Base-by-base conservation (phyloP, 2,888 invertebrate species). In the Diplolepis rosae region DNA sequence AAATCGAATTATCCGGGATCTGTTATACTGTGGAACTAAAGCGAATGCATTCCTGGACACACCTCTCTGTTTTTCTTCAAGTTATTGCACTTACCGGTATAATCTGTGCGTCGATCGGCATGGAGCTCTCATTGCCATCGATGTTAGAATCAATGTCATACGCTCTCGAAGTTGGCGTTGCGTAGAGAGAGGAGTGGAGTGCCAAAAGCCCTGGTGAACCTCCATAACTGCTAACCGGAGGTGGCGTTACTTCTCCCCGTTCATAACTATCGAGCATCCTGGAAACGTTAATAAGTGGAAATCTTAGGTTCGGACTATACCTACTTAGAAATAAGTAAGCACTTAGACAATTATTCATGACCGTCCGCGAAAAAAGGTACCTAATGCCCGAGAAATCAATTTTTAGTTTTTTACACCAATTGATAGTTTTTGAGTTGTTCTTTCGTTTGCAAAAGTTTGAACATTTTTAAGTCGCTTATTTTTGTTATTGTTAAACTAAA, bases 231-330 rank as follows among this genome's bases (percentile, higher is more conserved):
- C 85, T 84, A 66, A 85, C 85, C 65, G 88, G 86, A 35, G 87
- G 87, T 73, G 88, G 88, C 80, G 88, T 89, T 84, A 88, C 83
- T 84, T 88, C 88, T 75, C 88, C 85, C 79, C 89, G 84, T 77
- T 88, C 88, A 84, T 89, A 89, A 82, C 86, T 89, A 77, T 89
- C 89, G 85, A 89, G 84, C 89, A 89, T 89, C 76, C 89, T 89
- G 82, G 28, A 85, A 85, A 76, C n/a, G n/a, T n/a, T n/a, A n/a
- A n/a, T n/a, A n/a, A n/a, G n/a, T n/a, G n/a, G n/a, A n/a, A n/a
- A n/a, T n/a, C n/a, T n/a, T n/a, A n/a, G n/a, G n/a, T n/a, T n/a
- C n/a, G n/a, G n/a, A n/a, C n/a, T n/a, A n/a, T n/a, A n/a, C n/a
- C n/a, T n/a, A n/a, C n/a, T n/a, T n/a, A n/a, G n/a, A n/a, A n/a